Base-by-base conservation (phyloP, 2,113 vertebrate species). In the Lampris megalopsis region DNA sequence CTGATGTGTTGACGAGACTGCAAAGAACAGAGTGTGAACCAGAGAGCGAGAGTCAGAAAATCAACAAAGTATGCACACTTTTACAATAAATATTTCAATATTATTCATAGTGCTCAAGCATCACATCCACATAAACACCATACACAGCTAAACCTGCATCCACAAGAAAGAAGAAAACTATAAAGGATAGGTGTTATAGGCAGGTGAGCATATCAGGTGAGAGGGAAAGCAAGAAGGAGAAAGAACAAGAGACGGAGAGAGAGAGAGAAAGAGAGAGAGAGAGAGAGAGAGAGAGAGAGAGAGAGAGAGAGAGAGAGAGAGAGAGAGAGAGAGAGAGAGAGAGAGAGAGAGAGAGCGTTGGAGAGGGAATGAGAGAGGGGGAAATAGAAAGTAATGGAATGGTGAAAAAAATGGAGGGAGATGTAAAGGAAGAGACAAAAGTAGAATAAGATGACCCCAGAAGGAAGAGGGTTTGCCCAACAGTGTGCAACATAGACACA, bases 21-120 rank as follows among this genome's bases (percentile, higher is more conserved):
- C 24, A 24, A 24, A 85, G 40, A 62, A 82, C 65, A 82, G 85
- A 73, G 76, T 88, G 86, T 70, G 69, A 56, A 36, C 41, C 52
- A 69, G 67, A 57, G 37, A 63, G 8, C 35, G 8, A 9, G 6
- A 37, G 6, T 8, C 6, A 53, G 50, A 53, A 6, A 53, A 13
- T 48, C 47, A 48, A 48, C 9, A 48, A 5, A 48, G 47, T 48
- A 4, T 48, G 47, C 9, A 5, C 9, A 48, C 47, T 9, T 5
- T 5, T 48, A 48, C 9, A 5, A 48, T 48, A 5, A 48, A 5
- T 48, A 48, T 48, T 48, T 24, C 24, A 24, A 24, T 24, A 24
- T 24, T 24, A 24, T 24, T 24, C 24, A 24, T 24, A 24, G 24
- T 24, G 24, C 24, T 24, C 24, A 24, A 24, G 24, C 24, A 24